Evolutionary conservation across 2,113 vertebrate genomes (phyloP).

Genomic region (Neotragus pygmaeus): DNA sequence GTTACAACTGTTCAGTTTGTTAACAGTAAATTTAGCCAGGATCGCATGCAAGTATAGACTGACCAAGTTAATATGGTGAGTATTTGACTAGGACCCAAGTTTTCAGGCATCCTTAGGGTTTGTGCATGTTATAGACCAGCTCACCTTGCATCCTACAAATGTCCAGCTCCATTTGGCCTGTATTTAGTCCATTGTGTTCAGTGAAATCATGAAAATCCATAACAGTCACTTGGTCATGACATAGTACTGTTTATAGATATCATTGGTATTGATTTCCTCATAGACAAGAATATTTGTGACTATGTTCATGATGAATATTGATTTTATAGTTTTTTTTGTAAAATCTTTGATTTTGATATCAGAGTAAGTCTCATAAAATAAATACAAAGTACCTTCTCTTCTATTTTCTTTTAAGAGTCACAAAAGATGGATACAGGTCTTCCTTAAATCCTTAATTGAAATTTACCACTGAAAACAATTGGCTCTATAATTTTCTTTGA

Average conservation of each 20-base stretch:
- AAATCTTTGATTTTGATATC: background rate
- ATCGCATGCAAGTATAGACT: background rate
- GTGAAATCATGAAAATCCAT: background rate
- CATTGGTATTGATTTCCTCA: background rate
- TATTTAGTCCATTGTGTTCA: background rate
- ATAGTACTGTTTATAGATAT: background rate
- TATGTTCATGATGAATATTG: background rate
- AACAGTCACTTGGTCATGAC: background rate
- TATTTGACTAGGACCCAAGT: background rate
- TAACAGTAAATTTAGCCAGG: background rate
- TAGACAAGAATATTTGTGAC: background rate
- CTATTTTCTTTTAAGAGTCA: background rate
- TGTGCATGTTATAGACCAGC: background rate
- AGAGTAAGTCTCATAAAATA: background rate
- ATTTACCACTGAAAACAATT: background rate
- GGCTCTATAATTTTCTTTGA: background rate
- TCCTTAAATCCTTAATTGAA: background rate
- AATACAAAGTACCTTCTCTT: background rate
- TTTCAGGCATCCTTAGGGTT: background rate
- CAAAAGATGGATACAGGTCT: background rate
- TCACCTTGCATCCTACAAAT: background rate
- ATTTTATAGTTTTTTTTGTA: background rate
- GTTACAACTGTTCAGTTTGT: background rate
- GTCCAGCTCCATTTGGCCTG: background rate
- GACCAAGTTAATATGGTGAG: background rate